Evolutionary conservation across 2,113 vertebrate genomes (phyloP).

Genomic region (Notarius lentiginosus): DNA sequence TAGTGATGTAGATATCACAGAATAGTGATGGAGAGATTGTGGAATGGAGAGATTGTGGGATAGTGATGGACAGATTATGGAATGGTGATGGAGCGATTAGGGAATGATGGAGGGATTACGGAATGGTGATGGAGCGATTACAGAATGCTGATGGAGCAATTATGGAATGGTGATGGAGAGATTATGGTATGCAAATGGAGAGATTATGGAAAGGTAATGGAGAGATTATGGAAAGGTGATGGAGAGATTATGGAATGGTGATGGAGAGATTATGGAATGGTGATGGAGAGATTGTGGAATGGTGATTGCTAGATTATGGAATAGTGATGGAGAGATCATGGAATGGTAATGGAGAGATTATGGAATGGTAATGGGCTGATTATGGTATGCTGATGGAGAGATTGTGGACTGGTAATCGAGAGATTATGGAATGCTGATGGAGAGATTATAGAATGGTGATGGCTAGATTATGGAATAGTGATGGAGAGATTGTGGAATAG

Average conservation of each 20-base stretch:
- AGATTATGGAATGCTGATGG: background rate
- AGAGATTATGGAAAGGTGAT: background rate
- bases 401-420: background rate
- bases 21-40: background rate
- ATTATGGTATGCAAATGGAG: background rate
- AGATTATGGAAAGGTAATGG: background rate
- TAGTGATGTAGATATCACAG: background rate
- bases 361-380: background rate
- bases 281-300: background rate
- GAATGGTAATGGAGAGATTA: background rate
- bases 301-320: background rate
- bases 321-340: background rate
- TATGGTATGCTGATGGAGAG: too few species aligned
- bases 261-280: background rate
- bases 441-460: background rate
- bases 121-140: background rate
- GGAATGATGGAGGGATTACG: background rate
- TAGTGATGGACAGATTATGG: background rate
- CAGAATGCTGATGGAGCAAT: background rate
- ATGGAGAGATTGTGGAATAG: background rate
- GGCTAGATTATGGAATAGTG: background rate
- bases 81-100: background rate
- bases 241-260: background rate
- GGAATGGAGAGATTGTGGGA: background rate
- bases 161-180: background rate